Evolutionary conservation across 2,797 vertebrate genomes (phyloP).

Genomic region (Tenualosa ilisha): DNA sequence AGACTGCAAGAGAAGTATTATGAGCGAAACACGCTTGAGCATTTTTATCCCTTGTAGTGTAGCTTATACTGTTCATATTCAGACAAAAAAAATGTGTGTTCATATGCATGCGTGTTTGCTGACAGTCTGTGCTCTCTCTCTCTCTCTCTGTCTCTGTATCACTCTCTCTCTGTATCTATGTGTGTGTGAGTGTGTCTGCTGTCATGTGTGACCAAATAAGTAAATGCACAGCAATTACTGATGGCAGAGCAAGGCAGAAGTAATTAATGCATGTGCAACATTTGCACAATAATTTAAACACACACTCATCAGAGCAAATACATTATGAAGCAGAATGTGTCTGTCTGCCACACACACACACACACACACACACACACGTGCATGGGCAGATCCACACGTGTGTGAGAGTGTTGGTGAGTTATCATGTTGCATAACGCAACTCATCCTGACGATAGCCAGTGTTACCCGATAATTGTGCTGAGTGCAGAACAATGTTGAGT

Average conservation of each 20-base stretch:
- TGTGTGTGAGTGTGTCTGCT: neutral
- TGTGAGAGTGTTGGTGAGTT: neutral
- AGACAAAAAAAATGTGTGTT: too few relatives aligned
- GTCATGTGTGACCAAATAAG: neutral
- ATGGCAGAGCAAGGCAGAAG: neutral
- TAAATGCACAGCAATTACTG: neutral
- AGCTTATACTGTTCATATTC: too few relatives aligned
- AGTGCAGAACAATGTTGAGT: neutral
- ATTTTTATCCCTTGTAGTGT: too few relatives aligned
- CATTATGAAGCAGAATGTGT: slow-evolving; percentile 4
- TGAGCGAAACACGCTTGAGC: too few relatives aligned
- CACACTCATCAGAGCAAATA: neutral
- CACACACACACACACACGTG: neutral
- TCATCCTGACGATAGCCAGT: neutral
- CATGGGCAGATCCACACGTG: neutral
- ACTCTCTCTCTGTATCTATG: slow-evolving; percentile 24
- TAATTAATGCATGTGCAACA: neutral
- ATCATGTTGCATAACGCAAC: neutral
- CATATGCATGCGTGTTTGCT: too few relatives aligned
- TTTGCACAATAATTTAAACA: neutral
- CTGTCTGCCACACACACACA: neutral
- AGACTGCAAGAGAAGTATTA: too few relatives aligned
- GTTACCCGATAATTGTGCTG: neutral
- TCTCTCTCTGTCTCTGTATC: slow-evolving; percentile 19
- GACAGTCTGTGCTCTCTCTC: neutral